A percentile compares a stretch with the other conserved stretches of the same genome.
Evolutionary conservation across 2,797 vertebrate species (phyloP).

Genomic region (Hybognathus amarus): DNA sequence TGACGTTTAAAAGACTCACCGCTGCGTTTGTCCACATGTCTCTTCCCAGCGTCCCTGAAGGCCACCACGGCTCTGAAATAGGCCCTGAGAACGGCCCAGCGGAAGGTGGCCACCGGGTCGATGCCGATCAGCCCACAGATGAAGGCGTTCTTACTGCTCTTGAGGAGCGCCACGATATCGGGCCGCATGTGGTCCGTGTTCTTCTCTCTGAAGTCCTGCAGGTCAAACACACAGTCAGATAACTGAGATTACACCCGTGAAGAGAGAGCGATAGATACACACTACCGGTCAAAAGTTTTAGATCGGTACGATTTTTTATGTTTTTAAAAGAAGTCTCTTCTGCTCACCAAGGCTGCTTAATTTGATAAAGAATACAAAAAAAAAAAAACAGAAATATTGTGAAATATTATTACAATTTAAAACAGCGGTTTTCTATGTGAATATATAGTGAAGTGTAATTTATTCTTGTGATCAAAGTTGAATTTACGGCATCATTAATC

Average conservation of each 20-base stretch:
- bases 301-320: too few species aligned
- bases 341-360: too few species aligned
- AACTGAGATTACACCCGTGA: slow-evolving; percentile 1
- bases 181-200: slow-evolving; percentile 99
- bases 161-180: slow-evolving; percentile 93
- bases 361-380: too few species aligned
- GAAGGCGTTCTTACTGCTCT: slow-evolving; percentile 95
- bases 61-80: slow-evolving; percentile 95
- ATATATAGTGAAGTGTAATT: too few species aligned
- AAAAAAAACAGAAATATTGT: too few species aligned
- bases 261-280: too few species aligned
- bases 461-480: too few species aligned
- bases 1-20: slow-evolving; percentile 76
- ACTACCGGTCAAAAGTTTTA: too few species aligned
- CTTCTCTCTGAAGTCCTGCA: slow-evolving; percentile 97
- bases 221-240: neutral
- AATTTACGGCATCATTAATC: too few species aligned
- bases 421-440: too few species aligned
- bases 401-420: too few species aligned
- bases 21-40: slow-evolving; percentile 83
- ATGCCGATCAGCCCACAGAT: slow-evolving; percentile 95
- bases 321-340: too few species aligned
- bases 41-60: slow-evolving; percentile 90
- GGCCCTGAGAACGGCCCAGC: slow-evolving; percentile 93
- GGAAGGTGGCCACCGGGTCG: slow-evolving; percentile 93